Evolutionary conservation across 2,888 invertebrate genomes (phyloP).

Genomic region (Calliopum simillimum): DNA sequence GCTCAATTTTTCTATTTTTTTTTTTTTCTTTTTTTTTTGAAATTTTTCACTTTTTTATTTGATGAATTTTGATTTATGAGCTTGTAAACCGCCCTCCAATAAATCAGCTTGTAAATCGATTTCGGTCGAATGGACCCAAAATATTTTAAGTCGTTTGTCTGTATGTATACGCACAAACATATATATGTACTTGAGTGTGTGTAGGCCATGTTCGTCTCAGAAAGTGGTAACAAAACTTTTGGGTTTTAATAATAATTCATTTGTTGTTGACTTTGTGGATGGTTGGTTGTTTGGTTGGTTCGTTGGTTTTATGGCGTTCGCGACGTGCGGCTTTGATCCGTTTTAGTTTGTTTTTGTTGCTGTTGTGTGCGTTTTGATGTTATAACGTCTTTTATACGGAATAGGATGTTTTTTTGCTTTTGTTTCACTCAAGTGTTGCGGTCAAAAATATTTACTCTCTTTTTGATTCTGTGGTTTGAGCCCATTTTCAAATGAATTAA

Average conservation of each 20-base stretch:
- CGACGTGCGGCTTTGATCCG: constrained; percentile 11
- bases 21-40: constrained; percentile 9
- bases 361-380: no score
- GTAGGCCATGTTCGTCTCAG: constrained; percentile 30
- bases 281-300: neutral
- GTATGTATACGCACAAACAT: no score
- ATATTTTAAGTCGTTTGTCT: constrained; percentile 7
- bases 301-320: constrained; percentile 1
- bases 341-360: neutral
- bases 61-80: constrained; percentile 50
- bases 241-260: constrained; percentile 44
- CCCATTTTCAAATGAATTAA: constrained; percentile 11
- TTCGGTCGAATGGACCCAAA: constrained; percentile 24
- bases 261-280: constrained; percentile 29
- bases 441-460: neutral
- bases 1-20: neutral
- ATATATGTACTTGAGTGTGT: neutral
- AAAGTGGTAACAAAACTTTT: constrained; percentile 42
- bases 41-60: constrained; percentile 37
- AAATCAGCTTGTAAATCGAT: constrained; percentile 46
- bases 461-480: neutral
- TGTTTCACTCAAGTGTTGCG: neutral
- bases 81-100: constrained; percentile 49
- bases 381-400: no score
- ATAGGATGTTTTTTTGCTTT: neutral